phyloP scores from a whole-genome alignment of 2,113 vertebrate species.

The Dipodomys spectabilis region DNA sequence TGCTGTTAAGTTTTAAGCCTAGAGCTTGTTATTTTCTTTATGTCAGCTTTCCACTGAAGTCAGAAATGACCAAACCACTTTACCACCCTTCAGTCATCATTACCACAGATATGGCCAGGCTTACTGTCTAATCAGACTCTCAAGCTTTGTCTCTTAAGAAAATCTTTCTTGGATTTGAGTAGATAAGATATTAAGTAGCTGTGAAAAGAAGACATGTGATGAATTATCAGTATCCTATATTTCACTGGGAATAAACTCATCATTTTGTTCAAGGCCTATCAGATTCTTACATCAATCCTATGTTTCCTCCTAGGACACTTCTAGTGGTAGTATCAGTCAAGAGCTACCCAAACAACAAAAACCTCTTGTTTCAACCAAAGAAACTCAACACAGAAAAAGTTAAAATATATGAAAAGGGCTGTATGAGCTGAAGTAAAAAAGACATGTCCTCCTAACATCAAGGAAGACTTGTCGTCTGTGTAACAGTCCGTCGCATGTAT shows the following conservation, averaged over 20 bases:
- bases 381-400: background rate
- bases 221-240: background rate
- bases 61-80: background rate
- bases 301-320: background rate
- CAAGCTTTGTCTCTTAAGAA: background rate
- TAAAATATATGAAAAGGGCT: background rate
- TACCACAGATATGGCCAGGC: background rate
- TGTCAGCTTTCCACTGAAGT: background rate
- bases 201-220: background rate
- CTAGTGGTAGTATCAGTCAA: background rate
- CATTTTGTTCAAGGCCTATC: slow-evolving; percentile 24
- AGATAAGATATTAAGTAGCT: background rate
- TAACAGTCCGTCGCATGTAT: background rate
- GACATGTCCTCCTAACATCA: background rate
- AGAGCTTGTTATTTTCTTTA: background rate
- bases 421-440: background rate
- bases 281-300: background rate
- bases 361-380: background rate
- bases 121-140: background rate
- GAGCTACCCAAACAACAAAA: background rate
- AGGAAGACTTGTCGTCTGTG: background rate
- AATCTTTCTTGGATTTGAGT: background rate
- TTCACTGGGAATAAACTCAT: background rate
- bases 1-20: background rate
- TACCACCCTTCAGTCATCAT: background rate